These are phyloP conservation scores for Cacatua alba DNA, from an alignment of 2,113 vertebrate genomes.

Conservation along the genomic window DNA sequence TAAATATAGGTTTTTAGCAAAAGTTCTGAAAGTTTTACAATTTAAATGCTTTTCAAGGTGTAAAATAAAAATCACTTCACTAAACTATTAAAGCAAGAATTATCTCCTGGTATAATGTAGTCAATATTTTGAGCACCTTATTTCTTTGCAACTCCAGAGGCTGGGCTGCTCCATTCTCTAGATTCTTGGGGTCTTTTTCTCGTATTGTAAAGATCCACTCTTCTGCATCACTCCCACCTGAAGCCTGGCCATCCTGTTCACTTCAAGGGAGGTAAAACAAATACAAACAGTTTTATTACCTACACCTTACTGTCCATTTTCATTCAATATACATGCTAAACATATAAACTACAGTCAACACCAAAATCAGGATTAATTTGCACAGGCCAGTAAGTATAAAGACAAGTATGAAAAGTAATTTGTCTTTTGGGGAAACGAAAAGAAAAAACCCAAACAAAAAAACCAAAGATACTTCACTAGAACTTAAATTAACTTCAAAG, in stretches of 20 bases:
- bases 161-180: constrained; percentile 84
- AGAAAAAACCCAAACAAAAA: not conserved
- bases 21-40: not conserved
- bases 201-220: constrained; percentile 93
- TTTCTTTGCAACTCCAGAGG: constrained; percentile 76
- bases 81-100: not conserved
- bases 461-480: not conserved
- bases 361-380: not conserved
- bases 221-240: constrained; percentile 81
- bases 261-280: constrained; percentile 61
- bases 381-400: not conserved
- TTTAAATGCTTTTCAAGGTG: not conserved
- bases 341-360: not conserved
- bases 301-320: not conserved
- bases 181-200: constrained; percentile 83
- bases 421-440: not conserved
- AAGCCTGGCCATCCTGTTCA: constrained; percentile 85
- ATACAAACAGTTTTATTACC: not conserved
- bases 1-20: not conserved
- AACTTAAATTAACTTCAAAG: not conserved
- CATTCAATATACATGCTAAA: not conserved
- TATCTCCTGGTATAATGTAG: not conserved
- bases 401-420: not conserved
- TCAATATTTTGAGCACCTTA: constrained; percentile 67
- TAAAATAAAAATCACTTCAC: not conserved